phyloP scores from a whole-genome alignment of 2,113 vertebrate genomes.

The Grus americana region DNA sequence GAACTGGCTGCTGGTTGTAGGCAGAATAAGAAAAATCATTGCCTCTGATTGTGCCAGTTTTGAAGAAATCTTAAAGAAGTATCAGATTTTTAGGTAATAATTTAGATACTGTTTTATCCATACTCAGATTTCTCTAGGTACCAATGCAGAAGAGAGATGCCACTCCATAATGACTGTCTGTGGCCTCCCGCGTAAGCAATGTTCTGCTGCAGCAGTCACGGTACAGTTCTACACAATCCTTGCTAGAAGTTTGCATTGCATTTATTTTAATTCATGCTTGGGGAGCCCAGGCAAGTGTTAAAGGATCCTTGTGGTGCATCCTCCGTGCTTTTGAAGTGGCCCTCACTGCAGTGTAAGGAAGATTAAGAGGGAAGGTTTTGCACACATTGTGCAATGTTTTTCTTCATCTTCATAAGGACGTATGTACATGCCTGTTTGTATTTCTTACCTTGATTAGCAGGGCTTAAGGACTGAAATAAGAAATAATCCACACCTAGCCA shows the following conservation, averaged over 20 bases:
- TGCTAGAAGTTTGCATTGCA: neutral
- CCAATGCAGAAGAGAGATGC: neutral
- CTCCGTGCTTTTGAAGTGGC: neutral
- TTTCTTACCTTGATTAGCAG: neutral
- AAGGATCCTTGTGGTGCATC: neutral
- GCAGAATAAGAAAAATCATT: neutral
- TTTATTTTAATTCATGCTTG: neutral
- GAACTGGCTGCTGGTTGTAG: neutral
- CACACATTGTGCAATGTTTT: neutral
- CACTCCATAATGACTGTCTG: rapidly evolving
- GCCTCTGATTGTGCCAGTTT: neutral
- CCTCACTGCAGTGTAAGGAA: neutral
- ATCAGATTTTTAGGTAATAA: neutral
- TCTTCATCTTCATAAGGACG: neutral
- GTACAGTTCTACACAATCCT: neutral
- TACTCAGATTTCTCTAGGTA: neutral
- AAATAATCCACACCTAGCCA: neutral
- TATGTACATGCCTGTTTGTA: neutral
- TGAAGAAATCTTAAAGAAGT: neutral
- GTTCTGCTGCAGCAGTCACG: neutral
- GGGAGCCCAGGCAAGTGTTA: neutral
- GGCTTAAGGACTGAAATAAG: neutral
- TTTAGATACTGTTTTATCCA: neutral
- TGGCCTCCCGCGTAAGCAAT: neutral
- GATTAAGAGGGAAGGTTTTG: neutral